Evolutionary conservation across 2,113 vertebrate genomes (phyloP).

Genomic region (Oncorhynchus masou): DNA sequence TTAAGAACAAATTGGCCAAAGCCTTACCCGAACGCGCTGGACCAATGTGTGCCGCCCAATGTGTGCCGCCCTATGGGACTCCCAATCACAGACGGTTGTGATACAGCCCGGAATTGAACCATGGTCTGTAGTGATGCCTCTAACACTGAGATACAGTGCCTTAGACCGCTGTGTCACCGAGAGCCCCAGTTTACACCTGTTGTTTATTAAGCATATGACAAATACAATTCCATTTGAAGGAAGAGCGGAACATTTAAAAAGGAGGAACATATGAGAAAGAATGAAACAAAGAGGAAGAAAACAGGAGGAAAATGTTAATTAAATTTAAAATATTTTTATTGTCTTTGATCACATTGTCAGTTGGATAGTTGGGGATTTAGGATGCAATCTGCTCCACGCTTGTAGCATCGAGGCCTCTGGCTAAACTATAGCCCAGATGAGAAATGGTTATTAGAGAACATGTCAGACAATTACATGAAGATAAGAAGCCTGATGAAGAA

Average conservation of each 20-base stretch:
- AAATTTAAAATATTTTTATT: constrained; percentile 26
- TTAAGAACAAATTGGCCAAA: no score
- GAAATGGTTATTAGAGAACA: constrained; percentile 6
- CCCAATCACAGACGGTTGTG: no score
- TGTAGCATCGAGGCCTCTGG: constrained; percentile 5
- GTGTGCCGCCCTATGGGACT: no score
- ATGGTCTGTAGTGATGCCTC: no score
- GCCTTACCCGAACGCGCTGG: no score
- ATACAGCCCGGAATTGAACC: no score
- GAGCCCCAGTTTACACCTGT: no score
- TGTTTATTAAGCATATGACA: no score
- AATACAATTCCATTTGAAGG: not conserved
- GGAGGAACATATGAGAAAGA: not conserved
- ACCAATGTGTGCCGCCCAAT: no score
- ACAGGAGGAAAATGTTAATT: not conserved
- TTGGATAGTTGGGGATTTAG: constrained; percentile 20
- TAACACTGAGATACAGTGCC: no score
- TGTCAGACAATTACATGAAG: constrained; percentile 8
- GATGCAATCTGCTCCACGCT: not conserved
- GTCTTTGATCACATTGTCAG: constrained; percentile 32
- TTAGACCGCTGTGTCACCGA: no score
- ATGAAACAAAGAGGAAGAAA: not conserved
- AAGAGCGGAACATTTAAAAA: not conserved
- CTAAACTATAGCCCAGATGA: constrained; percentile 29
- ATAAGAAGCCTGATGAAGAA: constrained; percentile 34